Percentiles rank a stretch among this genome's conserved stretches.
Conservation (phyloP, 2,113 vertebrate genomes). For the Astur gentilis region DNA sequence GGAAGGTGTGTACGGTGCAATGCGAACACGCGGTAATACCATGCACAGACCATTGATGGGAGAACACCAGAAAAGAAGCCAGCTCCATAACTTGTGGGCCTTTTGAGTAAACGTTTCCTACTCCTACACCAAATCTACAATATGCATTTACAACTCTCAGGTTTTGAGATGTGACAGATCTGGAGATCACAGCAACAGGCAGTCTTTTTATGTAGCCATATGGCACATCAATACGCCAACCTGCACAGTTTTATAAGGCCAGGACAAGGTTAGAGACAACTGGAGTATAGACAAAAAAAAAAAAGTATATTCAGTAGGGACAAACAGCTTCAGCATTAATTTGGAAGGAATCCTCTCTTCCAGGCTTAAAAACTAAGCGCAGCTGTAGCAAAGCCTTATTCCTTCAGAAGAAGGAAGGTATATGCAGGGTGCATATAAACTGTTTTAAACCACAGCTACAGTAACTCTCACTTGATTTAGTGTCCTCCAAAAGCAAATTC, state of each 20-base stretch:
- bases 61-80: not conserved
- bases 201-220: not conserved
- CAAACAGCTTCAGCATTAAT: not conserved
- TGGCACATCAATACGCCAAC: not conserved
- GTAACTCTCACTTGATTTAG: not conserved
- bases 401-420: not conserved
- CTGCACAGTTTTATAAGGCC: not conserved
- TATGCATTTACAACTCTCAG: not conserved
- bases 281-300: not conserved
- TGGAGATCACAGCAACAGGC: not conserved
- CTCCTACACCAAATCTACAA: not conserved
- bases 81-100: not conserved
- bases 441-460: not conserved
- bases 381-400: not conserved
- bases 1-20: not conserved
- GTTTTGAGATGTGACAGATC: not conserved
- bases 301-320: not conserved
- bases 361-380: not conserved
- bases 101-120: not conserved
- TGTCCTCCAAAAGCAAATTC: not conserved
- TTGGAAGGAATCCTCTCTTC: not conserved
- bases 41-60: not conserved
- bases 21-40: rapidly evolving
- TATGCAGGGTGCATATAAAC: not conserved
- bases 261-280: not conserved